These are phyloP conservation scores for Amblyraja radiata DNA, from an alignment of 2,797 vertebrate species.

Conservation along the genomic window DNA sequence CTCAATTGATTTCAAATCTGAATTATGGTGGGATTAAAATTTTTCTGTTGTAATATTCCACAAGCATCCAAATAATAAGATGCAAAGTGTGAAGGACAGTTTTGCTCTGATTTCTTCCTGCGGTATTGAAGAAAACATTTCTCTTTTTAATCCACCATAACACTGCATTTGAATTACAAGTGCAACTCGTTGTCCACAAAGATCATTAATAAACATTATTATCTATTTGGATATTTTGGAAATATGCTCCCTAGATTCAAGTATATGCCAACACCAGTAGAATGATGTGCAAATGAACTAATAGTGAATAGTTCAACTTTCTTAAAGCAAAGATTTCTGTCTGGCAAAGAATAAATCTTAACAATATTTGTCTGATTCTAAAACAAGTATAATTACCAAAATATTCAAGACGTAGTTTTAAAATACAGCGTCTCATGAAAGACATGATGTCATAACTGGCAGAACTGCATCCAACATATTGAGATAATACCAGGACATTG, in stretches of 20 bases:
- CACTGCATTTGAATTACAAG: neutral
- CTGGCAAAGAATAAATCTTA: conserved; percentile 6
- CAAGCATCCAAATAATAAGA: neutral
- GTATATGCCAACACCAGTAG: neutral
- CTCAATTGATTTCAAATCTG: neutral
- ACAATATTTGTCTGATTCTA: neutral
- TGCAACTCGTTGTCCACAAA: neutral
- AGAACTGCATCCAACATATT: conserved; percentile 49
- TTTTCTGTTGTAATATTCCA: neutral
- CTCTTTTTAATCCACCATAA: neutral
- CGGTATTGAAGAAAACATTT: neutral
- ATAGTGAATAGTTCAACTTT: neutral
- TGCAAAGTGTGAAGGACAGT: neutral
- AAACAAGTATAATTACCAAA: conserved; percentile 44
- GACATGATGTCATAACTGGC: conserved; percentile 48
- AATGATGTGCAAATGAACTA: neutral
- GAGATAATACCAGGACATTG: conserved; percentile 41
- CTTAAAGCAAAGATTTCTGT: neutral
- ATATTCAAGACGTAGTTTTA: conserved; percentile 44
- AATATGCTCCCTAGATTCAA: neutral
- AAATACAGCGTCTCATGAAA: conserved; percentile 47
- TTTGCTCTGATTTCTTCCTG: neutral
- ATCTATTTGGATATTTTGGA: neutral
- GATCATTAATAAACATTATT: neutral
- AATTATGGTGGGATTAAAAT: neutral